Percentiles rank a stretch among this genome's conserved stretches.
Evolutionary conservation across 2,888 invertebrate genomes (phyloP).

Genomic region (Mesorhabditis spiculigera): DNA sequence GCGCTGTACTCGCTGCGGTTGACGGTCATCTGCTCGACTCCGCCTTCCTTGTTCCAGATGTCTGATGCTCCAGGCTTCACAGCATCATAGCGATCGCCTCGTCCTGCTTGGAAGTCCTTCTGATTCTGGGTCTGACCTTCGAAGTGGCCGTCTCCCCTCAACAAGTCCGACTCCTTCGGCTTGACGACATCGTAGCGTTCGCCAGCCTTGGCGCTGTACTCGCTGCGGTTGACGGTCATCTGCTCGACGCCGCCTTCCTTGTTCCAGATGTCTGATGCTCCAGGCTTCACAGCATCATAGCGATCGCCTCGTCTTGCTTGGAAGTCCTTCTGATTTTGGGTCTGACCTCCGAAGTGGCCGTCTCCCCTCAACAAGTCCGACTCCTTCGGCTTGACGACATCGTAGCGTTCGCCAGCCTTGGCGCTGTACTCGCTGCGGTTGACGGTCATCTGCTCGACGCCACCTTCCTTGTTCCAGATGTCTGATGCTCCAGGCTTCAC

Average conservation of each 20-base stretch:
- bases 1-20: conserved; percentile 8
- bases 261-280: conserved; percentile 10
- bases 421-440: conserved; percentile 23
- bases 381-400: conserved; percentile 26
- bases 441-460: conserved; percentile 20
- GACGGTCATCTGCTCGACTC: not conserved
- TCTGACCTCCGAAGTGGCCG: conserved; percentile 28
- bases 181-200: conserved; percentile 13
- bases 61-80: conserved; percentile 9
- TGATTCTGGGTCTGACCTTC: conserved; percentile 19
- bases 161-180: conserved; percentile 5
- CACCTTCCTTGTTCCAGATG: conserved; percentile 15
- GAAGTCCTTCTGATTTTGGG: conserved; percentile 26
- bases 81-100: conserved; percentile 21
- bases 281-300: conserved; percentile 12
- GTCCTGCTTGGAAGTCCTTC: conserved; percentile 16
- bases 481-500: conserved; percentile 27
- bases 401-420: conserved; percentile 31
- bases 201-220: not conserved
- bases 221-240: conserved; percentile 8
- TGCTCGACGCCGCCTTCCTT: not conserved
- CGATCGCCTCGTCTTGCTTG: conserved; percentile 24
- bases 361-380: conserved; percentile 34
- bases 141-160: conserved; percentile 18
- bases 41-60: conserved; percentile 7